Base-by-base conservation (phyloP, 2,888 invertebrate genomes). In the Neoascia interrupta region DNA sequence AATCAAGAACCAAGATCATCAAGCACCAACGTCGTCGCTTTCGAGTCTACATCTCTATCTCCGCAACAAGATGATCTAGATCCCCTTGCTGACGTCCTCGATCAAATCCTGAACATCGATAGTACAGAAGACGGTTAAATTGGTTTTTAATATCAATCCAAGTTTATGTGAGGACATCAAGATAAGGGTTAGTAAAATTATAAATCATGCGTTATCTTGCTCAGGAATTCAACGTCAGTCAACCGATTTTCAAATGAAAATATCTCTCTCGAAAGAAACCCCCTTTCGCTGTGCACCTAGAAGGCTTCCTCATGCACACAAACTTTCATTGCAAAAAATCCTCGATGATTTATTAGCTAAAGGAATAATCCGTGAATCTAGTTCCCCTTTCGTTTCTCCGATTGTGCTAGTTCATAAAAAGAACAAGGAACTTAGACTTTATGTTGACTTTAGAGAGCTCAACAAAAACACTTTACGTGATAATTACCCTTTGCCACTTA, bases 401-500 rank as follows among this genome's bases (percentile, higher is more conserved):
- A 39, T 39, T 8, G 18, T 15, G 8, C 37, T 39, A 8, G 16
- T 39, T 13, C 37, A 81, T 49, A 68, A 64, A n/a, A 31, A 31
- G 8, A 31, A 31, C 31, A 31, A 31, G 3, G 31, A 31, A 31
- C 31, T 31, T n/a, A 31, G 31, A n/a, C 31, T 31, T 31, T 31
- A n/a, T 31, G 31, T 31, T 31, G 31, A 31, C 31, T 31, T 31
- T n/a, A 8, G 31, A 2, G 31, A 31, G 31, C 31, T 31, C 31
- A 31, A 31, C 31, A 31, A 31, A 53, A 10, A 53, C 1, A 76
- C 74, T 1, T 13, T 45, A 5, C 21, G 64, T 3, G 74, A 80
- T 28, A 81, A 81, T 54, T 74, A 68, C 37, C 76, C 76, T 0
- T 26, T 74, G 2, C 80, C 79, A 0, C 3, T 82, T 1, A 74